Base-by-base conservation (phyloP, 2,113 vertebrate species). In the Muntiacus muntjak region DNA sequence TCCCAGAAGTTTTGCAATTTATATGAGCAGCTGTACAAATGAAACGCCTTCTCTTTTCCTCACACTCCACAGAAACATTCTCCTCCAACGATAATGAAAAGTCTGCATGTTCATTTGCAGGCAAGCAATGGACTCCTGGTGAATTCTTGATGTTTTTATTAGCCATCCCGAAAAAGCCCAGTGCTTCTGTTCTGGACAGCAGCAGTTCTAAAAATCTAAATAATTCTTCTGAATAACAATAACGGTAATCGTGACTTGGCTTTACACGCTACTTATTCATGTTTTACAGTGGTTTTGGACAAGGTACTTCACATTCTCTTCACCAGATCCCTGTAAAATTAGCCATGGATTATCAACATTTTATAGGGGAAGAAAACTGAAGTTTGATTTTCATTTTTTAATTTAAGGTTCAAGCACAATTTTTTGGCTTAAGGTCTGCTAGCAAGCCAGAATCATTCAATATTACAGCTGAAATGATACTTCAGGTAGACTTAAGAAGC, bases 61-160 rank as follows among this genome's bases (percentile, higher is more conserved):
- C 91, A 89, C 81, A 57, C 28, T 30, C 50, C 33, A 82, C 19
- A 43, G 89, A 30, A 88, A 26, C 43, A 60, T 3, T 62, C 15
- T 64, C 45, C 47, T 60, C 58, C 50, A 43, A 94, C 88, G 79
- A 15, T 50, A 54, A 88, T 19, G 86, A 74, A 78, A 96, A 87
- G 84, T 85, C 85, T 71, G 26, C 60, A 47, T n/a, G 54, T 55
- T 91, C 79, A 30, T 84, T 89, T 79, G 47, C 14, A 47, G 55
- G 89, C 47, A 81, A 21, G 89, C 45, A 12, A 79, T 87, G 93
- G 33, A 40, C 19, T 92, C 60, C 6, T 2, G 13, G 82, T 52
- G 78, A 90, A 96, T 60, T 87, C 88, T 21, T 79, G 55, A 74
- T 67, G 90, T 60, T 94, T 95, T 87, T 81, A 87, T 92, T 87